Conservation (phyloP, 2,888 invertebrate species). For the Hymenopus coronatus region DNA sequence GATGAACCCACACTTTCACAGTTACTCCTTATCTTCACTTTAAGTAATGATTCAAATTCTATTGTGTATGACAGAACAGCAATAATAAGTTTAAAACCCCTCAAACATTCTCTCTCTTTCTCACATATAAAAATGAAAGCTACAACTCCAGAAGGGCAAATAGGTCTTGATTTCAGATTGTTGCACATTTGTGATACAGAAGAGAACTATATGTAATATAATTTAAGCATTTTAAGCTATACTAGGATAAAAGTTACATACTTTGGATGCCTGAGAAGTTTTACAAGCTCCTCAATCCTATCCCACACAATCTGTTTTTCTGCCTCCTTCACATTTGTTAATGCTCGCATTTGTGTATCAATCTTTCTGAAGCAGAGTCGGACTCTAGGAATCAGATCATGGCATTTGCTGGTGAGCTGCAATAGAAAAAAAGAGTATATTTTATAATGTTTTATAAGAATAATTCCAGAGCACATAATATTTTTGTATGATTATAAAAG, state of each 20-base stretch:
- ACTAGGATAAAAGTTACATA: conserved; percentile 2
- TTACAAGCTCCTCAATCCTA: conserved; percentile 29
- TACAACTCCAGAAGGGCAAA: too few relatives aligned
- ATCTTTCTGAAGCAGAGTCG: conserved; percentile 30
- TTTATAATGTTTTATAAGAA: too few relatives aligned
- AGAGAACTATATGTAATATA: not conserved
- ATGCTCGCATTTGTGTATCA: conserved; percentile 15
- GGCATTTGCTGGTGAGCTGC: conserved; percentile 31
- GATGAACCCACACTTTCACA: too few relatives aligned
- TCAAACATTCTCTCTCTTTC: too few relatives aligned
- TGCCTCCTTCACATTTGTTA: conserved; percentile 21
- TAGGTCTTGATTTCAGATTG: not conserved
- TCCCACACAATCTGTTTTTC: conserved; percentile 25
- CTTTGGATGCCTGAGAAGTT: conserved; percentile 30
- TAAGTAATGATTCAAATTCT: too few relatives aligned
- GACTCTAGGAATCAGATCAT: conserved; percentile 30
- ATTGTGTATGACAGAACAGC: too few relatives aligned
- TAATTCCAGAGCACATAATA: too few relatives aligned
- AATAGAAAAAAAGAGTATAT: not conserved
- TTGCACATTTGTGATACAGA: not conserved
- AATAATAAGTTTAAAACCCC: too few relatives aligned
- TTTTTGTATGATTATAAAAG: too few relatives aligned
- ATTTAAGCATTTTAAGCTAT: not conserved
- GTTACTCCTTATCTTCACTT: too few relatives aligned
- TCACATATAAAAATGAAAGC: too few relatives aligned